Conservation (phyloP, 1,140 invertebrate genomes). For the Atta texana region DNA sequence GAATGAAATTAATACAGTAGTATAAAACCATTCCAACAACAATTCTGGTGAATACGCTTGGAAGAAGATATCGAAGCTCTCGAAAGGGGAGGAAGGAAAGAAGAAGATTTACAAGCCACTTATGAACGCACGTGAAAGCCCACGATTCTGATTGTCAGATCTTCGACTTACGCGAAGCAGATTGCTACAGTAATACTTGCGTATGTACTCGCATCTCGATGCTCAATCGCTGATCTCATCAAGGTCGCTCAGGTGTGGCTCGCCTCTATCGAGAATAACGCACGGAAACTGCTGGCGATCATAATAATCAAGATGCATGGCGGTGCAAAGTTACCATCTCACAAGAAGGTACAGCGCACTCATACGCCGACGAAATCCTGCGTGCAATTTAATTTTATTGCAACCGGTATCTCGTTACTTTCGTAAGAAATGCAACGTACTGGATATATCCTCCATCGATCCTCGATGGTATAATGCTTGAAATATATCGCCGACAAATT, state of each 20-base stretch:
- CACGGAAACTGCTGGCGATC: slow-evolving; percentile 42
- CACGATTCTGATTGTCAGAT: slow-evolving; percentile 46
- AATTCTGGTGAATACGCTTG: slow-evolving; percentile 12
- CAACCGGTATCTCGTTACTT: slow-evolving; percentile 22
- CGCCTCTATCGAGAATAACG: slow-evolving; percentile 36
- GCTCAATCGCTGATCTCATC: slow-evolving; percentile 59
- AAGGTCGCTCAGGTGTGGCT: slow-evolving; percentile 57
- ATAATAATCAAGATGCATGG: slow-evolving; percentile 54
- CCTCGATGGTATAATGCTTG: not conserved
- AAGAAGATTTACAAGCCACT: slow-evolving; percentile 47
- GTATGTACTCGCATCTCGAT: slow-evolving; percentile 53
- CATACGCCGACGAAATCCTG: slow-evolving; percentile 11
- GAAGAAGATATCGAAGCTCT: slow-evolving; percentile 12
- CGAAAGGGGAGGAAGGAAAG: not conserved
- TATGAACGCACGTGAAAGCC: slow-evolving; percentile 58
- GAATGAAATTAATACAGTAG: slow-evolving; percentile 35
- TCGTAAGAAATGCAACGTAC: slow-evolving; percentile 15
- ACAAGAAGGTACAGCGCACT: slow-evolving; percentile 13
- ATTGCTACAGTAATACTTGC: slow-evolving; percentile 41
- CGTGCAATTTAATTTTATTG: slow-evolving; percentile 56
- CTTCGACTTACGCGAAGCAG: slow-evolving; percentile 43
- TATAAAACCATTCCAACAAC: not conserved
- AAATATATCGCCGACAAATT: not conserved
- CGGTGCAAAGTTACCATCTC: slow-evolving; percentile 42
- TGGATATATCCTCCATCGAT: slow-evolving; percentile 3